Evolutionary conservation across 2,888 invertebrate species (phyloP), one percentile per base, ranked within the genome.

Genomic region (Tolmerus cingulatus): DNA sequence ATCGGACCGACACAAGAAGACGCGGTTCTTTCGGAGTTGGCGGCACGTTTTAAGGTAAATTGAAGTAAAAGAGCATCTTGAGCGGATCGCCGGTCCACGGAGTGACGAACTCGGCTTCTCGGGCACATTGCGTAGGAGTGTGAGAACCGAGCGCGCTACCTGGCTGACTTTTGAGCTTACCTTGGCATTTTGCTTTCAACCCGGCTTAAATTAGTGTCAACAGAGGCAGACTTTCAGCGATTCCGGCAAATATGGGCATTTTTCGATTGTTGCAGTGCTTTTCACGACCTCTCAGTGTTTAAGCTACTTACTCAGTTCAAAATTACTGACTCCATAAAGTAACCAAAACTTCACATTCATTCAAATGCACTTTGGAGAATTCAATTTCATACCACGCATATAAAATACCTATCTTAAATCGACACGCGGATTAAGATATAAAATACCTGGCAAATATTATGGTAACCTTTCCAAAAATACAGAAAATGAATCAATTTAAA

Each of bases 161-260:
- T 27, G 34, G 76, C 37, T 37, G 30, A 51, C 57, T 55, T 37
- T 37, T 40, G 19, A 7, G 82, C 5, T 82, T 34, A 51, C 82
- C 82, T 57, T 82, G 82, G 82, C 82, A 82, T 82, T 82, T 82
- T 34, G 30, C 79, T 66, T 37, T 66, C 40, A 55, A 34, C 66
- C 82, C 37, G 46, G 37, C 37, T 30, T 66, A 82, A 57, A 37
- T 57, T 82, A 82, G 37, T 82, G 82, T 82, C 66, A 55, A 46
- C 57, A 37, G 57, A 66, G 66, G 66, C 57, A 55, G 37, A 55
- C 57, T 27, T 16, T 27, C 46, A 82, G 55, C 82, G n/a, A 57
- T 82, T 57, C 23, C 19, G 19, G 19, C 57, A 82, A 51, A 79
- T 27, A 79, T 51, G 79, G 79, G 23, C 46, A 79, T 79, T 79